phyloP scores from a whole-genome alignment of 2,888 invertebrate genomes.

The Caenorhabditis plicata region DNA sequence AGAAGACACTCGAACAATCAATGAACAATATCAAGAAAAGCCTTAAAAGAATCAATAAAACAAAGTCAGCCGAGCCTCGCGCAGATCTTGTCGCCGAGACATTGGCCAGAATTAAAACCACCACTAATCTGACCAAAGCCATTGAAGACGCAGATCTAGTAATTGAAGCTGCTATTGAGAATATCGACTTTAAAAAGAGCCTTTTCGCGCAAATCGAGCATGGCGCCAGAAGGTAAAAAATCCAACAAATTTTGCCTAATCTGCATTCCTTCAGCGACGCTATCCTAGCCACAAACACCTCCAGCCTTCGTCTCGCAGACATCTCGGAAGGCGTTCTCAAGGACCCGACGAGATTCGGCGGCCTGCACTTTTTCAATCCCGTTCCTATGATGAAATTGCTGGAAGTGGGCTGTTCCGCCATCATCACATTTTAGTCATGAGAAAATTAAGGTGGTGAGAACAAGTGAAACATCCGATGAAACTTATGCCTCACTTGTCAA shows the following conservation, averaged over 20 bases:
- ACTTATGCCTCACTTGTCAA: slow-evolving; percentile 76
- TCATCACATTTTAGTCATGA: too few species aligned
- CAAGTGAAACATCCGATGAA: slow-evolving; percentile 77
- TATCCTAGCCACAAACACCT: slow-evolving; percentile 85
- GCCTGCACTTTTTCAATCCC: slow-evolving; percentile 88
- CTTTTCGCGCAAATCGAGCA: slow-evolving; percentile 77
- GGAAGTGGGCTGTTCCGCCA: too few species aligned
- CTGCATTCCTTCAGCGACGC: slow-evolving; percentile 68
- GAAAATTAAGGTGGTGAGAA: too few species aligned
- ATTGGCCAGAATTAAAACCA: slow-evolving; percentile 72
- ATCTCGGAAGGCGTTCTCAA: slow-evolving; percentile 78
- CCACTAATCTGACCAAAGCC: slow-evolving; percentile 72
- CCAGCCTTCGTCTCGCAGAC: slow-evolving; percentile 80
- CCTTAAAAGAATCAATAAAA: slow-evolving; percentile 79
- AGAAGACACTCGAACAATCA: slow-evolving; percentile 76
- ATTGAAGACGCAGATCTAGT: slow-evolving; percentile 72
- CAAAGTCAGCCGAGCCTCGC: slow-evolving; percentile 68
- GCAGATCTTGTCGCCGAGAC: slow-evolving; percentile 70
- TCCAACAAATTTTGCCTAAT: neutral
- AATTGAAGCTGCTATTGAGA: slow-evolving; percentile 84
- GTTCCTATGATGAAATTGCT: slow-evolving; percentile 85
- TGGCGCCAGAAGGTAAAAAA: slow-evolving; percentile 4
- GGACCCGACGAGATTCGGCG: slow-evolving; percentile 75
- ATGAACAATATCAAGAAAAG: slow-evolving; percentile 73
- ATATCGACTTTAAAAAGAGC: slow-evolving; percentile 77